Evolutionary conservation across 2,113 vertebrate species (phyloP).

Genomic region (human (Homo sapiens)): GRCh38 chr7:13053501-13054000

Average conservation of each 20-base stretch:
- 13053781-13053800: not conserved
- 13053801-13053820: not conserved
- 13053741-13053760: not conserved
- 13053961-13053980: no score
- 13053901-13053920: no score
- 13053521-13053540: not conserved
- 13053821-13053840: not conserved
- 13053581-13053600: not conserved
- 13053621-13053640: not conserved
- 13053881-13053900: not conserved
- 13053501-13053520: not conserved
- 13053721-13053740: not conserved
- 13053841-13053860: not conserved
- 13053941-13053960: no score
- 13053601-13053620: not conserved
- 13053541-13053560: not conserved
- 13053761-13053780: not conserved
- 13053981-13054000: no score
- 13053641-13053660: not conserved
- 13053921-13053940: no score
- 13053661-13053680: not conserved
- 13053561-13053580: not conserved
- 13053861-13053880: not conserved
- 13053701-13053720: not conserved
- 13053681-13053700: not conserved